Base-by-base conservation (phyloP, 2,888 invertebrate genomes). In the Plebejus argus region DNA sequence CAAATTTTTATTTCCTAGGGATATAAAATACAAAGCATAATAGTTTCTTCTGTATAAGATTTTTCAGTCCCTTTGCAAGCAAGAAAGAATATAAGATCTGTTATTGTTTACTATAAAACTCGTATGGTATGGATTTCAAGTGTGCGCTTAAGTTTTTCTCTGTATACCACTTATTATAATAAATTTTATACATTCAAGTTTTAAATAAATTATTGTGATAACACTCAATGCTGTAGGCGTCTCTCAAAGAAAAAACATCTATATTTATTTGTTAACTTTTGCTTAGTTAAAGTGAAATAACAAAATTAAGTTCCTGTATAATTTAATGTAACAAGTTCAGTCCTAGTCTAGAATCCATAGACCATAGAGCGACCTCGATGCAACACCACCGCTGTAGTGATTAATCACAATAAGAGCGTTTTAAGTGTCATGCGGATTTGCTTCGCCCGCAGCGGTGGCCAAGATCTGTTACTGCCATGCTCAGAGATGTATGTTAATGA, bases 281-380 rank as follows among this genome's bases (percentile, higher is more conserved):
- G 15, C 7, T 15, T 66, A 66, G 66, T 66, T 28, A 18, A 66
- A 33, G 66, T 33, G 66, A 28, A 66, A 66, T 66, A 66, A 66
- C 28, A 66, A 66, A 66, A 66, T 33, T 66, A 66, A 66, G 66
- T 66, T 66, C 66, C 66, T 66, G 66, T 66, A 66, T 66, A 66
- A 66, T 66, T 66, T 66, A 53, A 53, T 18, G 53, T 66, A 66
- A 66, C 15, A 66, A 12, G 0, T 66, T 66, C 66, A 33, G 18
- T 33, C 66, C 33, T 66, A 66, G 33, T 66, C 28, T 33, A 33
- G 12, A 66, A 15, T 66, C 28, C 12, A 66, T 33, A 66, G 33
- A 66, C 28, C 12, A 66, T 33, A 66, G 33, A 66, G 66, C 12
- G 15, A 28, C 66, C 66, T 66, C 33, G 12, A 10, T 28, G 15